A percentile compares a stretch with the other conserved stretches of the same genome.
Evolutionary conservation across 2,113 vertebrate genomes (phyloP).

Genomic region (Orycteropus afer): DNA sequence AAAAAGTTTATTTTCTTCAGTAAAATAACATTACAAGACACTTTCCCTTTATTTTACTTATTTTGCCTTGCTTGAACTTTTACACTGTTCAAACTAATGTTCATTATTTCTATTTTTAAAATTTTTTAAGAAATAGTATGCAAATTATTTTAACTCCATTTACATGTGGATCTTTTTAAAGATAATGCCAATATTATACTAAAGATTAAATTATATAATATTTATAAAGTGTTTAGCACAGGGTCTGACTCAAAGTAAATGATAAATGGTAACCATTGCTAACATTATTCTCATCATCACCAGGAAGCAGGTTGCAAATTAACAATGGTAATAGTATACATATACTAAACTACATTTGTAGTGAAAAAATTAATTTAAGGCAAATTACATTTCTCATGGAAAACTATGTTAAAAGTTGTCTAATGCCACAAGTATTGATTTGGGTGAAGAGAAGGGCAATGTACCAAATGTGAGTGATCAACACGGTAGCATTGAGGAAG

Average conservation of each 20-base stretch:
- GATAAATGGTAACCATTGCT: neutral
- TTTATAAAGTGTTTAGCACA: neutral
- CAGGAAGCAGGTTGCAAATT: neutral
- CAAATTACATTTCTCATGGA: neutral
- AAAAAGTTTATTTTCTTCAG: neutral
- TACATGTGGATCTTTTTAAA: neutral
- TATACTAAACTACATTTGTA: neutral
- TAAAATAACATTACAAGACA: neutral
- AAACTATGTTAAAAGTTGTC: neutral
- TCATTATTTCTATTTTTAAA: neutral
- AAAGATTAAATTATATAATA: neutral
- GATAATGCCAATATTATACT: neutral
- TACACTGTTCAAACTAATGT: too few species aligned
- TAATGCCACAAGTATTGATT: too few species aligned
- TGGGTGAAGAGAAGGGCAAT: too few species aligned
- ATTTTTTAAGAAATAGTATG: neutral
- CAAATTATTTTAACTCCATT: neutral
- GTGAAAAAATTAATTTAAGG: neutral
- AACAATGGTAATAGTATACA: neutral
- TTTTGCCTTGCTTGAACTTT: neutral
- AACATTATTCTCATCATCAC: neutral
- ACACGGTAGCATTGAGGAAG: too few species aligned
- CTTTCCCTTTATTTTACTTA: neutral
- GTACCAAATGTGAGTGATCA: too few species aligned
- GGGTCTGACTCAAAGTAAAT: neutral